Base-by-base conservation (phyloP, 2,113 vertebrate genomes). In the Pollachius pollachius region DNA sequence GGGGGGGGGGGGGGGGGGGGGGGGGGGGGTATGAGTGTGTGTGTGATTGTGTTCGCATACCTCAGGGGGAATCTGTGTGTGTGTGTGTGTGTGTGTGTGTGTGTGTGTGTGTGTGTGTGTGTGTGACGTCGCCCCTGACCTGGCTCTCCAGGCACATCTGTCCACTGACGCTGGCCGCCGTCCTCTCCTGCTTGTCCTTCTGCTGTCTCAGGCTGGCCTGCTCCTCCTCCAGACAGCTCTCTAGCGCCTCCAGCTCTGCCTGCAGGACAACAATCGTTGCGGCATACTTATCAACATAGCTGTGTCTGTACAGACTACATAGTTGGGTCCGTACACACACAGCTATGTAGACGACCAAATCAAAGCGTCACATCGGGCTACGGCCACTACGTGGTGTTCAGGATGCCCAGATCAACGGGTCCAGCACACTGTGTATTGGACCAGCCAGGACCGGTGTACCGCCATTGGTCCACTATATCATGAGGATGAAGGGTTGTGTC, bases 101-200 rank as follows among this genome's bases (percentile, higher is more conserved):
- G 4, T 34, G 62, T 25, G 41, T 48, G 60, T 37, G 23, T 62
- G 19, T 17, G 21, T 27, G 23, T 4, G 2, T 61, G 3, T 52
- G 27, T n/a, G 16, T 25, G 17, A 34, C 15, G 21, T 62, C 16
- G 5, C 52, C 16, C 5, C 15, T 82, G 74, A 98, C 97, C 95
- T 99, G 97, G 77, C 95, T 97, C 89, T 99, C 97, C 73, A 96
- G 85, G 77, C 91, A 96, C 97, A 99, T 99, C 91, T 99, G 97
- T 30, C 95, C 96, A 0, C 97, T 98, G 67, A 99, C 96, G 0
- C 96, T 95, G 79, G 93, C 90, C 1, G 97, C 96, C 25, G 94
- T 84, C 52, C 96, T 92, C 69, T 99, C 95, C 71, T 98, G 96
- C 74, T 98, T 94, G 85, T 97, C 93, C 8, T 94, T 94, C 78